Evolutionary conservation across 2,113 vertebrate genomes (phyloP), one percentile per base, ranked within the genome.

Genomic region (Apteryx owenii): DNA sequence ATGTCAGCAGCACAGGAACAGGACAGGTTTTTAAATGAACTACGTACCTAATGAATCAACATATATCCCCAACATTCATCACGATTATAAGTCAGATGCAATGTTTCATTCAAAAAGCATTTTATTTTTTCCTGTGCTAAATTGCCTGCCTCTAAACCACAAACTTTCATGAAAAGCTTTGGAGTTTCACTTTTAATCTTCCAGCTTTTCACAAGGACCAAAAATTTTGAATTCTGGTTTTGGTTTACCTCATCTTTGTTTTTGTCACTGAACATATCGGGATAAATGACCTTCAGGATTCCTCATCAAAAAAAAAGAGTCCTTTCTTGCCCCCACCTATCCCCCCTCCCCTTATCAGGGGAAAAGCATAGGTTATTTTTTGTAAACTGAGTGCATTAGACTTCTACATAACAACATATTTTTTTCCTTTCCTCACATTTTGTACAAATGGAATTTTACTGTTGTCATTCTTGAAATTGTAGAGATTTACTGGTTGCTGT

Each of bases 1-100:
- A 88, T 88, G 88, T 95, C 89, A 96, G 85, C 71, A 89, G 46
- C 70, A 72, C 31, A 91, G 81, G 42, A 92, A 87, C 42, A 80
- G 44, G 75, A 88, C 69, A 60, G 20, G 29, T 85, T 91, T 87
- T 81, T 82, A 69, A 72, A 42, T 29, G 20, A 92, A 80, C 68
- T 73, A n/a, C 20, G 40, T 58, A 77, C 29, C 15, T 82, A 82
- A 96, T 80, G 81, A 93, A 96, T 91, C 75, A 93, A 93, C 36
- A 53, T 31, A 90, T 82, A 26, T 70, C 64, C 53, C 48, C 31
- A 88, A 61, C n/a, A 53, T 62, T 94, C 75, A 44, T 44, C 44
- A 65, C 4, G 4, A 73, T 82, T 95, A 89, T 70, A 88, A 88
- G 75, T 60, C 85, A 95, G 71, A 93, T 58, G 50, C 17, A 58